Percentiles rank a stretch among this genome's conserved stretches.
Evolutionary conservation across 92 coral and sea anemone species (phyloP).

Genomic region (Heteractis magnifica): DNA sequence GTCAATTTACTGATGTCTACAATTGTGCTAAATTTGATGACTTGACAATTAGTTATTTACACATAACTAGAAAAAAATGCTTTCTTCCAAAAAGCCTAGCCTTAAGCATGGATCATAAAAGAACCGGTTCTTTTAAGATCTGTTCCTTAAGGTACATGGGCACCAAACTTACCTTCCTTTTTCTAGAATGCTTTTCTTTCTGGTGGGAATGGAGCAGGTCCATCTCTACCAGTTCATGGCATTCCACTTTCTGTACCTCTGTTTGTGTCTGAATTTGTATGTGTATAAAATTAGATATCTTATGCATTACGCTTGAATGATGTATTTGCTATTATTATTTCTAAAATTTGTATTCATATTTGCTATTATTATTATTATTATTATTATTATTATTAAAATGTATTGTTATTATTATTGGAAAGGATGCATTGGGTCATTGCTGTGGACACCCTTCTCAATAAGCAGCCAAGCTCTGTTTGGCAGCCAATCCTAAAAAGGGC

Average conservation of each 20-base stretch:
- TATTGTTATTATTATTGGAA: background rate
- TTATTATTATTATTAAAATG: no score
- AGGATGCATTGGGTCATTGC: background rate
- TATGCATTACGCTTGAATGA: background rate
- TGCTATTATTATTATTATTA: no score
- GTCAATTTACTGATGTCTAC: no score
- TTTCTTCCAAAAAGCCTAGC: no score
- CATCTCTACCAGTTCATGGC: constrained; percentile 32
- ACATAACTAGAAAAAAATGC: no score
- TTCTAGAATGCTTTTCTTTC: constrained; percentile 35
- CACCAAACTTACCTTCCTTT: constrained; percentile 31
- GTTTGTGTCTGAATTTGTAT: background rate
- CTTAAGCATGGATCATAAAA: background rate
- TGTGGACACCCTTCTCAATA: background rate
- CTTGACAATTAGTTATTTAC: no score
- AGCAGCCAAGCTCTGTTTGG: no score
- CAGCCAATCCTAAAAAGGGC: no score
- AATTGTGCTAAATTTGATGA: no score
- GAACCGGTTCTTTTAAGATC: background rate
- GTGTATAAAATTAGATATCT: background rate
- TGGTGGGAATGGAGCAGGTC: constrained; percentile 33
- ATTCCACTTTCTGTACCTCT: constrained; percentile 23
- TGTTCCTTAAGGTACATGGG: background rate
- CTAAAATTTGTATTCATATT: background rate
- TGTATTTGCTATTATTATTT: background rate